phyloP scores from a whole-genome alignment of 2,888 invertebrate genomes.

The Pteria penguin region DNA sequence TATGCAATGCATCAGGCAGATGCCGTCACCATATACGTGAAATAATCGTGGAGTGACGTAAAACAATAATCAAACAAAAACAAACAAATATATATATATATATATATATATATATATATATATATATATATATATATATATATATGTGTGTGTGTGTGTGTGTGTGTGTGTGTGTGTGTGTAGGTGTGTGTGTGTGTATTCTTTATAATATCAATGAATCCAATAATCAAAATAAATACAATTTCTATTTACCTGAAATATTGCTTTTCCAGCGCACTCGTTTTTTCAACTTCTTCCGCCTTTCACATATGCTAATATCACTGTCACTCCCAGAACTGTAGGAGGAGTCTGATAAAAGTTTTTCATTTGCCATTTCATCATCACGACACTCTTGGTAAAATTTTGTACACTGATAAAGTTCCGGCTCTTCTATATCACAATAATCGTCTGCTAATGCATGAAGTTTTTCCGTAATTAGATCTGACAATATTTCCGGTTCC shows the following conservation, averaged over 20 bases:
- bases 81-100: too few relatives aligned
- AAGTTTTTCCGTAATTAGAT: constrained; percentile 63
- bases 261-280: constrained; percentile 37
- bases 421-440: constrained; percentile 44
- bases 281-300: constrained; percentile 33
- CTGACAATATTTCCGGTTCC: constrained; percentile 66
- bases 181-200: too few relatives aligned
- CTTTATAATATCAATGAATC: too few relatives aligned
- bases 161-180: too few relatives aligned
- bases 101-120: too few relatives aligned
- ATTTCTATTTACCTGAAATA: constrained; percentile 28
- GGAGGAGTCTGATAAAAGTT: constrained; percentile 54
- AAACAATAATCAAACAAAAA: too few relatives aligned
- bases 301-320: constrained; percentile 13
- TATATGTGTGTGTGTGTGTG: too few relatives aligned
- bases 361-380: constrained; percentile 58
- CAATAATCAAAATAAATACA: too few relatives aligned
- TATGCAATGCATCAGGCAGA: too few relatives aligned
- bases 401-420: constrained; percentile 55
- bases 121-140: too few relatives aligned
- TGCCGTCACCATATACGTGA: too few relatives aligned
- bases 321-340: constrained; percentile 41
- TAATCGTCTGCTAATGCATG: constrained; percentile 63
- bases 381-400: constrained; percentile 56
- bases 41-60: too few relatives aligned